These are phyloP conservation scores for Euzophera pinguis DNA, from an alignment of 2,888 invertebrate species.

Conservation along the genomic window DNA sequence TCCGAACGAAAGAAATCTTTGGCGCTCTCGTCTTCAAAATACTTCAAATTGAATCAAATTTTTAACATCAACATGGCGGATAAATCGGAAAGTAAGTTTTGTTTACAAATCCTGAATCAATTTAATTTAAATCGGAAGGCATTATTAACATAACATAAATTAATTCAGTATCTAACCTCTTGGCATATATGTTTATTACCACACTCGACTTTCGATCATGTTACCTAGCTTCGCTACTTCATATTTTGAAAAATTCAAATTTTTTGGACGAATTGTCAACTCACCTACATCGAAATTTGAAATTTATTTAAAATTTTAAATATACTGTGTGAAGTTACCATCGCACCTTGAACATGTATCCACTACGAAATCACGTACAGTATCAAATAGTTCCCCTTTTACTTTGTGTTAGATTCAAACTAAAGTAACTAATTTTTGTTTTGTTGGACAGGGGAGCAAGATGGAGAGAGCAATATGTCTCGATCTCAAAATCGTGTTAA, in stretches of 20 bases:
- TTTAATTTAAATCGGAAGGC: background rate
- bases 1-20: conserved; percentile 43
- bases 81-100: conserved; percentile 88
- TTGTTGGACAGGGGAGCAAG: conserved; percentile 50
- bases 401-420: background rate
- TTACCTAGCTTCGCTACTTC: conserved; percentile 51
- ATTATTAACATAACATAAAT: background rate
- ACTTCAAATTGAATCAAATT: conserved; percentile 53
- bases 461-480: conserved; percentile 45
- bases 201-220: conserved; percentile 29
- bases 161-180: background rate
- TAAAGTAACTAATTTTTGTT: conserved; percentile 15
- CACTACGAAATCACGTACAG: background rate
- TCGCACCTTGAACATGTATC: background rate
- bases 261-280: conserved; percentile 58
- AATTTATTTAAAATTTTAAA: conserved; percentile 26
- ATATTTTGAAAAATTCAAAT: conserved; percentile 80
- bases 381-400: background rate
- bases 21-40: conserved; percentile 57
- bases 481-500: conserved; percentile 64
- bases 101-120: conserved; percentile 44
- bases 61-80: conserved; percentile 88
- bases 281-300: conserved; percentile 42
- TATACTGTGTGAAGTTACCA: background rate
- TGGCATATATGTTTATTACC: background rate